These are phyloP conservation scores for Amia ocellicauda DNA, from an alignment of 2,113 vertebrate species.

Conservation along the genomic window DNA sequence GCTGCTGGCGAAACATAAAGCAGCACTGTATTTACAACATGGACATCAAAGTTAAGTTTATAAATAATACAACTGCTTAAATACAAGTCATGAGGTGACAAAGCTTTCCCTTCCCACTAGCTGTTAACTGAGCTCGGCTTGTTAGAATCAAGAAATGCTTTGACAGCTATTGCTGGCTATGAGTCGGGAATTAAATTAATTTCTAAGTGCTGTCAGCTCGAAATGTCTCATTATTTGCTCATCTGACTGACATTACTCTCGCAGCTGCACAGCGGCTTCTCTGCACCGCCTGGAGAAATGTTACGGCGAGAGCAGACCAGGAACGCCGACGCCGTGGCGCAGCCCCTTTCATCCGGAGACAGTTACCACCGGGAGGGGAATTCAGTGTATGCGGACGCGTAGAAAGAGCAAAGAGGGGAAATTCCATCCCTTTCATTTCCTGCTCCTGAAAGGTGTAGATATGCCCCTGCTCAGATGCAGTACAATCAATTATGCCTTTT, in stretches of 20 bases:
- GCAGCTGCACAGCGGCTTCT: background rate
- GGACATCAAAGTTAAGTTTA: background rate
- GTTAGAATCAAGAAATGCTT: background rate
- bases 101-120: background rate
- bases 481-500: conserved; percentile 59
- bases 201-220: conserved; percentile 6
- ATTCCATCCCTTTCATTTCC: background rate
- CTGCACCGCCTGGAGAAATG: background rate
- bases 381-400: background rate
- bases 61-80: conserved; percentile 6
- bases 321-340: background rate
- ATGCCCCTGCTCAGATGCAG: conserved; percentile 84
- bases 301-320: background rate
- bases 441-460: conserved; percentile 70
- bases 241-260: conserved; percentile 4
- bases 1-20: background rate
- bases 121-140: conserved; percentile 5
- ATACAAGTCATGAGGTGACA: background rate
- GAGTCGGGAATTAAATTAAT: background rate
- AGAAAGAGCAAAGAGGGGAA: background rate
- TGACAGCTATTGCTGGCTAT: conserved; percentile 3
- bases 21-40: background rate
- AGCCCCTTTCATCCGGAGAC: background rate
- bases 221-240: background rate
- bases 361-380: background rate